Evolutionary conservation across 2,888 invertebrate genomes (phyloP), one percentile per base, ranked within the genome.

Genomic region (Drosophila differens): DNA sequence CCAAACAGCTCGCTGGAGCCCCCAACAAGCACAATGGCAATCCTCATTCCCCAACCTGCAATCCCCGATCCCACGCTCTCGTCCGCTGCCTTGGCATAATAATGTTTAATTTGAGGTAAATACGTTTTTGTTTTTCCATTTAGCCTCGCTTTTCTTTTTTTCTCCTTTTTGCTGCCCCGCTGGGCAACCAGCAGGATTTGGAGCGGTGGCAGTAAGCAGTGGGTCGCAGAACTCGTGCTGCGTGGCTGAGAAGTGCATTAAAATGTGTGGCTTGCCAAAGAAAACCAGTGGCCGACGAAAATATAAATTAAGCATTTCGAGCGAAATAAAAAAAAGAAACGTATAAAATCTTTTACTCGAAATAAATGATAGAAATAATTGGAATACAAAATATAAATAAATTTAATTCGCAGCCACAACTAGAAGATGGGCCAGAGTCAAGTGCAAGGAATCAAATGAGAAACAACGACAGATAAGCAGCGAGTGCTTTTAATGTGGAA

Each of bases 91-190:
- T 57, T 70, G 66, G 91, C 91, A 90, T 92, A 91, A 92, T 92
- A 92, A 92, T 92, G 92, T 92, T 92, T 92, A 92, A 92, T 92
- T 92, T 92, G 92, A 89, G 91, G 92, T 91, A 91, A 91, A 91
- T 89, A 89, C 83, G 91, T 91, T 88, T 89, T 89, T 83, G 82
- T 85, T 85, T 79, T 76, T 70, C 81, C 75, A 72, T 82, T 77
- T 80, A 75, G 65, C 53, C 52, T 63, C 51, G 67, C 52, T 78
- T 62, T 66, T 52, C 57, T 52, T 53, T 58, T 49, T 41, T 16
- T 64, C 12, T 16, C 53, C 10, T 12, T 9, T 54, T 49, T 60
- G 85, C 71, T 58, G 57, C 33, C 74, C 73, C 76, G 70, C 76
- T 81, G 81, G 70, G 75, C 69, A 57, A 59, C 47, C 68, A 72